Conservation (phyloP, 2,888 invertebrate genomes). For the Caenorhabditis plicata region DNA sequence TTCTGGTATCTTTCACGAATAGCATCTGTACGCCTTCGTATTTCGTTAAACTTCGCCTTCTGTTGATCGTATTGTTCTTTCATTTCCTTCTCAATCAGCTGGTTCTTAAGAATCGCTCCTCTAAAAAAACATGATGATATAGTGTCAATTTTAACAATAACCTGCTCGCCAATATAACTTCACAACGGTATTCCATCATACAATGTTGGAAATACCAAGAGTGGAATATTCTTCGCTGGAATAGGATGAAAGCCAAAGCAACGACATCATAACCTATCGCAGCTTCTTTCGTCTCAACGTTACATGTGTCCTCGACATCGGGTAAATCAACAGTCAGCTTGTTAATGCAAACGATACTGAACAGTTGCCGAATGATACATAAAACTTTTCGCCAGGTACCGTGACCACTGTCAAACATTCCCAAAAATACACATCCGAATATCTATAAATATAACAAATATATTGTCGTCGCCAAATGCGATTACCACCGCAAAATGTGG, state of each 20-base stretch:
- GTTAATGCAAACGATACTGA: constrained; percentile 84
- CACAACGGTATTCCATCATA: constrained; percentile 90
- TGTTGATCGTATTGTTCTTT: constrained; percentile 84
- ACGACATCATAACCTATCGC: constrained; percentile 91
- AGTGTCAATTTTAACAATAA: constrained; percentile 10
- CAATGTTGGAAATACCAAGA: constrained; percentile 96
- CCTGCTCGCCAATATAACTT: constrained; percentile 85
- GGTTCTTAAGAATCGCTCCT: constrained; percentile 92
- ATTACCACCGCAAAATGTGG: too few relatives aligned
- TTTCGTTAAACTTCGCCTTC: constrained; percentile 82
- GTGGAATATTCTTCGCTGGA: constrained; percentile 87
- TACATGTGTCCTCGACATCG: constrained; percentile 70
- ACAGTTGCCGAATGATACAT: constrained; percentile 79
- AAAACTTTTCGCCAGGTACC: constrained; percentile 1
- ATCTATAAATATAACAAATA: constrained; percentile 73
- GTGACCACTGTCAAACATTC: constrained; percentile 4
- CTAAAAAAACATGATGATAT: constrained; percentile 67
- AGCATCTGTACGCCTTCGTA: constrained; percentile 91
- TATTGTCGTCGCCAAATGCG: too few relatives aligned
- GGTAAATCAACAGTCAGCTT: neutral
- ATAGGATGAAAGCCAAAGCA: constrained; percentile 87
- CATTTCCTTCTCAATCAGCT: constrained; percentile 85
- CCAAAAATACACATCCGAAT: constrained; percentile 78
- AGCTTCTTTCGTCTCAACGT: constrained; percentile 79
- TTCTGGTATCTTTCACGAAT: constrained; percentile 70